These are phyloP conservation scores for Hirtodrosophila confusa DNA, from an alignment of 2,888 invertebrate species.

Conservation along the genomic window DNA sequence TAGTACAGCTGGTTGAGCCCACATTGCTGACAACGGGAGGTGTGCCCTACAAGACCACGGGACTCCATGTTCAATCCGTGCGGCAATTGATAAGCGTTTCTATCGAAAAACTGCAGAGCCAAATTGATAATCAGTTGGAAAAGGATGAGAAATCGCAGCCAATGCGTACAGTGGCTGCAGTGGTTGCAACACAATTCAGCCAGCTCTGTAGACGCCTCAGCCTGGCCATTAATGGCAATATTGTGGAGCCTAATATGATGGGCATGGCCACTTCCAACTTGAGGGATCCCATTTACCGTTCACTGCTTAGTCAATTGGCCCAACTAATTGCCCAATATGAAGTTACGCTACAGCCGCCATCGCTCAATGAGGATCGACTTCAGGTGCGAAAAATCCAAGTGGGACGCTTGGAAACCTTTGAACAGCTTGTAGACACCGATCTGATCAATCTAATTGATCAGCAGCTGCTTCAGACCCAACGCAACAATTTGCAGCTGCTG, in stretches of 20 bases:
- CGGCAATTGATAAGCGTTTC: slow-evolving; percentile 30
- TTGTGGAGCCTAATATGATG: slow-evolving; percentile 79
- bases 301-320: slow-evolving; percentile 86
- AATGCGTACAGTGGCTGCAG: slow-evolving; percentile 17
- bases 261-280: slow-evolving; percentile 77
- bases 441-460: slow-evolving; percentile 83
- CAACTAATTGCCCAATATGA: slow-evolving; percentile 86
- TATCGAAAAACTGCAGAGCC: slow-evolving; percentile 32
- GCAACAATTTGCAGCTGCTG: slow-evolving; percentile 62
- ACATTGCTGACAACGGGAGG: slow-evolving; percentile 50
- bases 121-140: slow-evolving; percentile 44
- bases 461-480: slow-evolving; percentile 62
- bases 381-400: slow-evolving; percentile 86
- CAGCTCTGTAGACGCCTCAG: slow-evolving; percentile 38
- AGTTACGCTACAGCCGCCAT: not conserved
- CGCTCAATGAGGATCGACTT: slow-evolving; percentile 81
- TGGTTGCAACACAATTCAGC: slow-evolving; percentile 46
- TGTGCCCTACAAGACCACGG: slow-evolving; percentile 39
- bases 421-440: slow-evolving; percentile 87
- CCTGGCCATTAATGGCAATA: slow-evolving; percentile 84
- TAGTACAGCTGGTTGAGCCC: slow-evolving; percentile 30
- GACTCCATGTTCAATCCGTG: slow-evolving; percentile 8
- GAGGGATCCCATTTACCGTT: slow-evolving; percentile 89
- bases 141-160: not conserved
- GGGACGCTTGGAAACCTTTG: slow-evolving; percentile 88